Conservation (phyloP, 1,140 invertebrate genomes). For the Neodiprion fabricii region DNA sequence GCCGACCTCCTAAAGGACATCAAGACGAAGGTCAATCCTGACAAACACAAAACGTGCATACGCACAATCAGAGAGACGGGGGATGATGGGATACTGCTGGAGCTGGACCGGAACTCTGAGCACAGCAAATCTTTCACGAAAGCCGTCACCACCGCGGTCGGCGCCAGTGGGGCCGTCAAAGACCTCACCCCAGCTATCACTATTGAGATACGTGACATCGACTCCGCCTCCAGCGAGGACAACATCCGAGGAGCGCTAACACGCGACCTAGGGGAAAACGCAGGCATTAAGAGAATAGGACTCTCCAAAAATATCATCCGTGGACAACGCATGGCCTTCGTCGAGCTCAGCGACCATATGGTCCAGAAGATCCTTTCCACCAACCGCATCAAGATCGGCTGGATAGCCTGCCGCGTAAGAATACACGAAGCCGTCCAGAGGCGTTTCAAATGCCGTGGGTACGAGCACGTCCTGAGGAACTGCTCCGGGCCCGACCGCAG, state of each 20-base stretch:
- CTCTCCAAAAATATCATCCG: neutral
- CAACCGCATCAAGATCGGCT: constrained; percentile 1
- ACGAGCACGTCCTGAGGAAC: constrained; percentile 7
- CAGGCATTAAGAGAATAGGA: neutral
- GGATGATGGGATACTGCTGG: constrained; percentile 8
- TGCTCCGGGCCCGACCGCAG: constrained; percentile 19
- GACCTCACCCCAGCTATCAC: neutral
- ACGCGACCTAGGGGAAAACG: neutral
- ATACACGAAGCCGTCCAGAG: neutral
- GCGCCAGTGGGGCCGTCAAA: constrained; percentile 5
- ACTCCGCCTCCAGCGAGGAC: neutral
- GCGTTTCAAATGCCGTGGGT: constrained; percentile 18
- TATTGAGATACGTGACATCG: constrained; percentile 10
- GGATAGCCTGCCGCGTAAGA: constrained; percentile 21
- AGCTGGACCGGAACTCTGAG: constrained; percentile 2
- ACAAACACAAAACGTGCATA: neutral
- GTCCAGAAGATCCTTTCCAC: neutral
- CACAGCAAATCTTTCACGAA: neutral
- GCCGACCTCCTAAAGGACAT: constrained; percentile 19
- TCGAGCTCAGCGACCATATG: neutral
- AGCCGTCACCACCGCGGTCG: constrained; percentile 13
- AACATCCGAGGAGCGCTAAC: neutral
- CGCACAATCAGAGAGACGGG: constrained; percentile 16
- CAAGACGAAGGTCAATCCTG: constrained; percentile 4
- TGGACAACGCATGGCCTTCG: neutral